Evolutionary conservation across 2,888 invertebrate species (phyloP), one percentile per base, ranked within the genome.

Genomic region (Graphium colonna): DNA sequence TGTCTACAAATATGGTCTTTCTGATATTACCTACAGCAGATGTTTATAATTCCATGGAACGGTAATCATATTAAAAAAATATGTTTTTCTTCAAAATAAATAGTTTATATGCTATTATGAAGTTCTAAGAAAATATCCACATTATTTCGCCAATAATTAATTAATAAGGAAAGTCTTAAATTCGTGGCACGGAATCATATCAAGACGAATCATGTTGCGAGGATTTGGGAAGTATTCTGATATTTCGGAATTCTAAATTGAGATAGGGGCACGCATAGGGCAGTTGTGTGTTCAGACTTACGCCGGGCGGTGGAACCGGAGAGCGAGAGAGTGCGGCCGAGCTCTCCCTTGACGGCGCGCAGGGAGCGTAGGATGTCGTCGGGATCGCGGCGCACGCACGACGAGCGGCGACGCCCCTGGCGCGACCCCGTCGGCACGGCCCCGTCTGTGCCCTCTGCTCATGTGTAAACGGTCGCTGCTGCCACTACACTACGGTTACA

Each of bases 301-400:
- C 94, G 93, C 90, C 95, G 91, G 67, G 94, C 93, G 67, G 91
- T 90, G 60, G 92, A 92, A 48, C 92, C 93, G 60, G 94, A 92
- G 63, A 96, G 91, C 71, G 96, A 96, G 92, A 95, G 94, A 51
- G 95, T 95, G 55, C 96, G 92, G 51, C 95, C 95, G 41, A 96
- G 90, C 75, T 96, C 95, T 47, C 95, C 95, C 73, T 95, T 94
- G 60, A 95, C 95, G 54, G 94, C 94, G 72, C 95, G 96, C 64
- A 96, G 82, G 21, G 94, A 94, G 66, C 95, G 94, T 60, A 96
- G 81, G 67, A 96, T 95, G 82, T 96, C 96, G 76, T 96, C 96
- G 0, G 95, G 95, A 82, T 96, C 95, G 65, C 95, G 93, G 39
- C 95, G 92, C 40, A 94, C 94, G 74, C 95, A 94, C 53, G 95